Percentiles rank a stretch among this genome's conserved stretches.
Evolutionary conservation across 2,888 invertebrate genomes (phyloP).

Genomic region (Cosmia pyralina): DNA sequence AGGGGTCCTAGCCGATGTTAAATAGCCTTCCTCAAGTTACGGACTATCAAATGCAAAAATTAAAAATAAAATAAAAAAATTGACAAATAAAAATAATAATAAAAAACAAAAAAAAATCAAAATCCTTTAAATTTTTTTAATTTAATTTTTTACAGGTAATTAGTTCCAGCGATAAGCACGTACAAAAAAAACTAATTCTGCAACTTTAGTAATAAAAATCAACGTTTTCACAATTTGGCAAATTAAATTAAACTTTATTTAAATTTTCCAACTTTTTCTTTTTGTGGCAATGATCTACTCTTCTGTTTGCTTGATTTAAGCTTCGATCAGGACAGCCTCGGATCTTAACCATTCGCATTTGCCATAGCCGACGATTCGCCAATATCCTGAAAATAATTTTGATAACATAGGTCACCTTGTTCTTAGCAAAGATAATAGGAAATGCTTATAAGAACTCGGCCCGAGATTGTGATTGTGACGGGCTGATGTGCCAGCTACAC

Average conservation of each 20-base stretch:
- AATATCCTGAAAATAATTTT: slow-evolving; percentile 35
- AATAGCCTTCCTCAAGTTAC: too few species aligned
- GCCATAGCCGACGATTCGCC: slow-evolving; percentile 32
- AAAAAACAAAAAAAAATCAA: too few species aligned
- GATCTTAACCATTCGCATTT: background rate
- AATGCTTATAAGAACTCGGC: background rate
- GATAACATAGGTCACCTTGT: background rate
- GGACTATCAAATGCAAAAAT: too few species aligned
- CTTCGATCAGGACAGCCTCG: rapidly evolving
- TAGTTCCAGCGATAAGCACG: too few species aligned
- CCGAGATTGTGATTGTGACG: too few species aligned
- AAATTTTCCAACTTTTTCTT: background rate
- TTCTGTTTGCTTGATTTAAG: background rate
- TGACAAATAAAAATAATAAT: too few species aligned
- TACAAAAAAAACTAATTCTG: too few species aligned
- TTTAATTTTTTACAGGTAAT: too few species aligned
- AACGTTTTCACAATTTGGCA: background rate
- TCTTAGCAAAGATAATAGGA: background rate
- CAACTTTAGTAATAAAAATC: too few species aligned
- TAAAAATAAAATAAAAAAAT: too few species aligned
- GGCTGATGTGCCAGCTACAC: background rate
- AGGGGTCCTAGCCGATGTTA: too few species aligned
- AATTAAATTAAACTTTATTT: background rate
- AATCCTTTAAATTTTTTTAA: too few species aligned
- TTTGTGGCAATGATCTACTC: background rate